Percentiles rank a stretch among this genome's conserved stretches.
These are phyloP conservation scores for Atta cephalotes DNA, from an alignment of 1,140 invertebrate species.

Conservation along the genomic window DNA sequence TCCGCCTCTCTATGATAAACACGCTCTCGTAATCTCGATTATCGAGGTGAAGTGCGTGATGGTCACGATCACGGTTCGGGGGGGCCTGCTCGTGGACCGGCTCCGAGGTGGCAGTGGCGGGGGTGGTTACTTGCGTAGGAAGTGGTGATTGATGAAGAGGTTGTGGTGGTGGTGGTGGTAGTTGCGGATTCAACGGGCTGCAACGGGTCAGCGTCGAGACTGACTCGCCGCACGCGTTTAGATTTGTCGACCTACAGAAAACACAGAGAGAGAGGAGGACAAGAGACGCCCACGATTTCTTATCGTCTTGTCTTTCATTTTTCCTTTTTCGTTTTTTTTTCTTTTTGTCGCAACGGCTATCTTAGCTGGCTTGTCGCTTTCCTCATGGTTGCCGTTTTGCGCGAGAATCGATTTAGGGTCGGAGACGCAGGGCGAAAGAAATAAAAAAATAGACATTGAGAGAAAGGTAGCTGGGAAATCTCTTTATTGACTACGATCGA, in stretches of 20 bases:
- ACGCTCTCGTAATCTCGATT: constrained; percentile 91
- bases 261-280: constrained; percentile 84
- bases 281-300: constrained; percentile 81
- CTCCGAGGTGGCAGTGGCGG: constrained; percentile 85
- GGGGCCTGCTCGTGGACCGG: constrained; percentile 85
- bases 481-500: constrained; percentile 44
- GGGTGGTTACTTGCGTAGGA: constrained; percentile 86
- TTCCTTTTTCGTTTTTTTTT: constrained; percentile 35
- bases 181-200: constrained; percentile 87
- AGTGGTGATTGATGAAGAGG: constrained; percentile 86
- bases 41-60: constrained; percentile 86
- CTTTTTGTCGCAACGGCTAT: constrained; percentile 9
- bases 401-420: constrained; percentile 38
- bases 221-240: constrained; percentile 87
- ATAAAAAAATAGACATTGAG: constrained; percentile 16
- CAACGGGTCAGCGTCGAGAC: constrained; percentile 87
- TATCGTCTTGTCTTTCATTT: constrained; percentile 63
- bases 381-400: constrained; percentile 34
- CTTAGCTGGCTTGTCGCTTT: not conserved
- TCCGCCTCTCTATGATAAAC: constrained; percentile 92
- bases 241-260: constrained; percentile 87
- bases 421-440: constrained; percentile 41
- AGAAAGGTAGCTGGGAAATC: constrained; percentile 28
- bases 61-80: constrained; percentile 86
- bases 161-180: constrained; percentile 85